Percentiles rank a stretch among this genome's conserved stretches.
Evolutionary conservation across 2,888 invertebrate genomes (phyloP).

Genomic region (Meiosimyza decipiens): DNA sequence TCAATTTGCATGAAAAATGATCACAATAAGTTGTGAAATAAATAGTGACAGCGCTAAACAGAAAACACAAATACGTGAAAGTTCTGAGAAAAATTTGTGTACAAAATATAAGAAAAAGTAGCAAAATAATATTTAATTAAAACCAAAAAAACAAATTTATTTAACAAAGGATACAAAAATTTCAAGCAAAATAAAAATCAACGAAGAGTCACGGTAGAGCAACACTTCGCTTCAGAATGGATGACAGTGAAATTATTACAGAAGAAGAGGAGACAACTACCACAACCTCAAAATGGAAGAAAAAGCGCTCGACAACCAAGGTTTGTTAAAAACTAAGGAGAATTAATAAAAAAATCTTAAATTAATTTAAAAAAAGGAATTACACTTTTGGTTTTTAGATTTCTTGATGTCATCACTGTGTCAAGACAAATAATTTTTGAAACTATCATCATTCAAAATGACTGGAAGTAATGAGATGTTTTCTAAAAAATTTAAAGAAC

Average conservation of each 20-base stretch:
- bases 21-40: constrained; percentile 8
- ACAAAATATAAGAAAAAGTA: constrained; percentile 19
- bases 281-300: constrained; percentile 59
- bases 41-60: constrained; percentile 12
- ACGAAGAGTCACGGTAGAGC: not conserved
- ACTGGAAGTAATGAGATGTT: constrained; percentile 17
- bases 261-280: constrained; percentile 51
- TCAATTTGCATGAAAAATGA: constrained; percentile 11
- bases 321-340: constrained; percentile 34
- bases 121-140: constrained; percentile 19
- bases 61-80: constrained; percentile 2
- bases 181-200: not conserved
- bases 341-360: not conserved
- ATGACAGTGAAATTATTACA: constrained; percentile 48
- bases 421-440: not conserved
- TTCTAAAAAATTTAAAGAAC: constrained; percentile 3
- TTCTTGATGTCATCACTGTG: constrained; percentile 2
- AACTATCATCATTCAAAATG: not conserved
- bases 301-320: constrained; percentile 54
- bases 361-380: constrained; percentile 21
- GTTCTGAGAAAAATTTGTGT: constrained; percentile 5
- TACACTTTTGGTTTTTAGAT: not conserved
- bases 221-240: constrained; percentile 36
- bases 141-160: not conserved
- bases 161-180: constrained; percentile 25